Evolutionary conservation across 2,113 vertebrate genomes (phyloP).

Genomic region (Daboia siamensis): DNA sequence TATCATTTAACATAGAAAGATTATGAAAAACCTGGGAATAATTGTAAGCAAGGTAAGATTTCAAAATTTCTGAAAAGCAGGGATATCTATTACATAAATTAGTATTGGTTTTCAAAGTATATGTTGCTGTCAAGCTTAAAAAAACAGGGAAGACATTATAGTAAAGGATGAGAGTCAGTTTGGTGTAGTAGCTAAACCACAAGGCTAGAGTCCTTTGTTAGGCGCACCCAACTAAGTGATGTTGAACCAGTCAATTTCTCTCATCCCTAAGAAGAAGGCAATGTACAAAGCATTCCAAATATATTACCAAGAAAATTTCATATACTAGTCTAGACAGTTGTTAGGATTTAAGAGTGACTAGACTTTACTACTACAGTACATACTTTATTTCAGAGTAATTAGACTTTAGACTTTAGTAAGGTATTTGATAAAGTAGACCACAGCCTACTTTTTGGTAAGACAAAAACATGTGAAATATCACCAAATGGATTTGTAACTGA

Average conservation of each 20-base stretch:
- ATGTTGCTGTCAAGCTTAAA: not conserved
- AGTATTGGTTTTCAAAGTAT: not conserved
- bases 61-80: not conserved
- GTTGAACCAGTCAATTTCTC: not conserved
- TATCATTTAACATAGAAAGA: not conserved
- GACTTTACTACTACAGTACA: too few relatives aligned
- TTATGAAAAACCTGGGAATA: not conserved
- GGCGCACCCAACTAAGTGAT: not conserved
- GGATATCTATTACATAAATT: not conserved
- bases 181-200: not conserved
- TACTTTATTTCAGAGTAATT: too few relatives aligned
- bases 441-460: too few relatives aligned
- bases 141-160: not conserved
- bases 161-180: not conserved
- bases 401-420: too few relatives aligned
- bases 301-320: too few relatives aligned
- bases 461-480: too few relatives aligned
- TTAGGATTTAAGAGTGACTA: too few relatives aligned
- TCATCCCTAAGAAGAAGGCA: too few relatives aligned
- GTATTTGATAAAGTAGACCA: too few relatives aligned
- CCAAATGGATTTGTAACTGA: too few relatives aligned
- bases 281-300: too few relatives aligned
- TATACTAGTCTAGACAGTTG: too few relatives aligned
- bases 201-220: not conserved
- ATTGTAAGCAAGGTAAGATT: not conserved